phyloP scores from a whole-genome alignment of 2,113 vertebrate genomes.

The Acrocephalus arundinaceus region DNA sequence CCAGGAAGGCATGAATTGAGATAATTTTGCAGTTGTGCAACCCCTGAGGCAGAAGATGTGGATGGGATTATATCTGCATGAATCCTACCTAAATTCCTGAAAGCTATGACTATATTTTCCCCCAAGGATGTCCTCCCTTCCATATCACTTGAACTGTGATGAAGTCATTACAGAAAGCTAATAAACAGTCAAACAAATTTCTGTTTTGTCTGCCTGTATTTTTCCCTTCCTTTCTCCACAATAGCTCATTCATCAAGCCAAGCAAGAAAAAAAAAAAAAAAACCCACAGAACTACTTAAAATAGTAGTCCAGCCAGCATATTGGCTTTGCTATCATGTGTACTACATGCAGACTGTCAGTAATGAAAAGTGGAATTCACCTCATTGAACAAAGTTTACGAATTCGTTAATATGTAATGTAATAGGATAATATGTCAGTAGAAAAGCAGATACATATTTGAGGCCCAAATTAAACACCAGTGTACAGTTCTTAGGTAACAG shows the following conservation, averaged over 20 bases:
- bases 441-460: background rate
- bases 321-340: background rate
- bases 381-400: background rate
- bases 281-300: background rate
- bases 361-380: background rate
- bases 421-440: background rate
- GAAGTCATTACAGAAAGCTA: background rate
- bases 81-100: background rate
- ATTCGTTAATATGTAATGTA: no score
- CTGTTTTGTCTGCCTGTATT: background rate
- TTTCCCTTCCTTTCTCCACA: conserved; percentile 12
- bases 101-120: background rate
- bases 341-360: background rate
- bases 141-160: background rate
- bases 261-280: background rate
- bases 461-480: background rate
- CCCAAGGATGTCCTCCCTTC: background rate
- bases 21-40: background rate
- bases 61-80: background rate
- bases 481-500: background rate
- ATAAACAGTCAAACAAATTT: background rate
- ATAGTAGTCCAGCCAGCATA: background rate
- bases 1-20: background rate
- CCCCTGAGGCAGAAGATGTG: background rate
- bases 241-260: background rate